Conservation (phyloP, 2,888 invertebrate species). For the Chromoteleia sp. region DNA sequence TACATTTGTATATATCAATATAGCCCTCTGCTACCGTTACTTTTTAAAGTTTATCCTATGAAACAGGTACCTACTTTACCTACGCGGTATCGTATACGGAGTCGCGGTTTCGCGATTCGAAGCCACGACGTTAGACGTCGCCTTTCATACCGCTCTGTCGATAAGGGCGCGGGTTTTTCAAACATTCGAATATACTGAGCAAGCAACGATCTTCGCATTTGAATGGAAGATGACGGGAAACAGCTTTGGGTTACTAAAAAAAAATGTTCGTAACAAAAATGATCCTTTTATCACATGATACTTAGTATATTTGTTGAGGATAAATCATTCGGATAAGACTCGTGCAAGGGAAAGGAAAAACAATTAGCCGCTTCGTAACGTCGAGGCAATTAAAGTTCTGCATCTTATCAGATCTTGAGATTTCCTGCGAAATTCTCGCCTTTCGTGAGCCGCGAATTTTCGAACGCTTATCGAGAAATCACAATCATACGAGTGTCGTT, state of each 20-base stretch:
- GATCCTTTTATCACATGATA: conserved; percentile 65
- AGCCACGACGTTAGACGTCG: conserved; percentile 82
- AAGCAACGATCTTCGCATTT: conserved; percentile 60
- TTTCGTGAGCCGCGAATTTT: conserved; percentile 59
- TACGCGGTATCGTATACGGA: conserved; percentile 84
- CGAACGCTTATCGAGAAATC: conserved; percentile 64
- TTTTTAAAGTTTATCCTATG: conserved; percentile 79
- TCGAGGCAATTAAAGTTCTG: conserved; percentile 64
- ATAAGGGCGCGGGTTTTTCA: conserved; percentile 72
- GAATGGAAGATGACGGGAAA: conserved; percentile 58
- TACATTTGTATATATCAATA: conserved; percentile 79
- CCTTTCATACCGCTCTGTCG: conserved; percentile 81
- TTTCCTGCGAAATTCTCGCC: conserved; percentile 53
- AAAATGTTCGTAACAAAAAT: conserved; percentile 22
- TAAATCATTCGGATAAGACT: conserved; percentile 55
- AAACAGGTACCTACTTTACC: conserved; percentile 85
- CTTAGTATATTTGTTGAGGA: conserved; percentile 62
- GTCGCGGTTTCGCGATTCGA: conserved; percentile 82
- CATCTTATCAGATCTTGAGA: conserved; percentile 61
- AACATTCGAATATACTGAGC: conserved; percentile 57
- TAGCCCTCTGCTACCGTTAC: conserved; percentile 79
- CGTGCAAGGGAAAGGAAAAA: conserved; percentile 56
- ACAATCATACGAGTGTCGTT: conserved; percentile 61
- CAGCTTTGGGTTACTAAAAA: conserved; percentile 55
- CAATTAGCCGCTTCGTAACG: conserved; percentile 61